These are phyloP conservation scores for Ariopsis seemanni DNA, from an alignment of 2,113 vertebrate species.

Conservation along the genomic window DNA sequence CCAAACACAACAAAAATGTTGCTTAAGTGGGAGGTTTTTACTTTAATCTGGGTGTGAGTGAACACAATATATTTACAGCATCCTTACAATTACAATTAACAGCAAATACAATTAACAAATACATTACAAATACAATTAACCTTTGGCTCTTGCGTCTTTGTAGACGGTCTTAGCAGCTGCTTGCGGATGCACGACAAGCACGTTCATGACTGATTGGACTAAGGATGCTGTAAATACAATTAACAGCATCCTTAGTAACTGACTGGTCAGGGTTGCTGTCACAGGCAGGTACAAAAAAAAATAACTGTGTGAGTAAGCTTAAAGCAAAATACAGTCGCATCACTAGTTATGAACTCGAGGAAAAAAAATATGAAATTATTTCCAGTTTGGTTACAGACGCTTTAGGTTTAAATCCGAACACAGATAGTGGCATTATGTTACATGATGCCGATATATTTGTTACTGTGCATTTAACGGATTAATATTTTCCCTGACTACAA, in stretches of 20 bases:
- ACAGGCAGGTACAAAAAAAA: neutral
- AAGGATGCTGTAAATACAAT: neutral
- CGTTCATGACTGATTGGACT: too few relatives aligned
- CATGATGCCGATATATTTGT: neutral
- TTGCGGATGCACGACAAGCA: too few relatives aligned
- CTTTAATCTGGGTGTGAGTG: neutral
- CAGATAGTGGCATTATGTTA: neutral
- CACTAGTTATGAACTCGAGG: neutral
- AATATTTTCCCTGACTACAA: neutral
- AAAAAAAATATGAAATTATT: neutral
- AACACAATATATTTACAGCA: neutral
- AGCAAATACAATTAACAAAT: too few relatives aligned
- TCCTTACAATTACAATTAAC: neutral
- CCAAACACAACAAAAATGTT: neutral
- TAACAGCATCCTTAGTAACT: neutral
- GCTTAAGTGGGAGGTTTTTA: neutral
- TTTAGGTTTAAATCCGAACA: neutral
- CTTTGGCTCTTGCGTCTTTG: too few relatives aligned
- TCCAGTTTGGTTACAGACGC: neutral
- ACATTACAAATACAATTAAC: too few relatives aligned
- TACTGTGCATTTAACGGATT: neutral
- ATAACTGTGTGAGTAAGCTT: neutral
- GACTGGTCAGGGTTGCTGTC: neutral
- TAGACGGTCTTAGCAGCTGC: too few relatives aligned
- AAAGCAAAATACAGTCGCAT: neutral